phyloP scores from a whole-genome alignment of 2,888 invertebrate genomes.

The Nomada fucata region DNA sequence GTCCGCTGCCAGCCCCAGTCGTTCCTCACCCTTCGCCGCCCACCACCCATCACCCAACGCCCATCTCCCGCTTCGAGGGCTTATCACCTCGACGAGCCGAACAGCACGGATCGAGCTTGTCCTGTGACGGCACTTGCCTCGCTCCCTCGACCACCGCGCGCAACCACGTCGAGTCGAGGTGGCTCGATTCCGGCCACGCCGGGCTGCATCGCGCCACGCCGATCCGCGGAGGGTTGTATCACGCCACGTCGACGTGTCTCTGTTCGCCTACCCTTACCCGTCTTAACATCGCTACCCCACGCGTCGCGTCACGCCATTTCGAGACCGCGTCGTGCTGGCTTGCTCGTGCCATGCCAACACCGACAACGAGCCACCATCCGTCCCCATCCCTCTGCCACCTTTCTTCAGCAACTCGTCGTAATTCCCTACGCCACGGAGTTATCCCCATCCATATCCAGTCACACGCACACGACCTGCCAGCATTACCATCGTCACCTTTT shows the following conservation, averaged over 20 bases:
- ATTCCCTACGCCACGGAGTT: slow-evolving; percentile 55
- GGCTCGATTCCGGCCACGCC: slow-evolving; percentile 30
- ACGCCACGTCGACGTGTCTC: slow-evolving; percentile 2
- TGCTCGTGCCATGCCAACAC: slow-evolving; percentile 42
- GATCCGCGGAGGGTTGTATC: slow-evolving; percentile 19
- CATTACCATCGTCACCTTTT: slow-evolving; percentile 45
- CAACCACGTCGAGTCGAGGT: slow-evolving; percentile 31
- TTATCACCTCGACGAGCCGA: slow-evolving; percentile 81
- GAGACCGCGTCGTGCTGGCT: slow-evolving; percentile 41
- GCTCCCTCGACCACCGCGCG: slow-evolving; percentile 43
- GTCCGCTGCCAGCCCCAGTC: slow-evolving; percentile 70
- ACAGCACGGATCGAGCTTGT: slow-evolving; percentile 73
- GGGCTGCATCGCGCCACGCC: not conserved
- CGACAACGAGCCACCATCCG: slow-evolving; percentile 62
- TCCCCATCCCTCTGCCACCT: slow-evolving; percentile 36
- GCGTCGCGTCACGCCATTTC: slow-evolving; percentile 32
- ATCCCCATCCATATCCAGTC: slow-evolving; percentile 54
- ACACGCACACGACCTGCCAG: slow-evolving; percentile 56
- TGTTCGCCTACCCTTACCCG: slow-evolving; percentile 11
- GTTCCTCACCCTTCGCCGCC: slow-evolving; percentile 64
- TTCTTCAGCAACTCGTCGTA: slow-evolving; percentile 59
- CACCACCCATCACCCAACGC: slow-evolving; percentile 43
- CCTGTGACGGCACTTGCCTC: slow-evolving; percentile 59
- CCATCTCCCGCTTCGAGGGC: slow-evolving; percentile 76
- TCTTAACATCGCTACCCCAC: not conserved